Conservation (phyloP, 2,888 invertebrate species). For the Epicampocera succincta region DNA sequence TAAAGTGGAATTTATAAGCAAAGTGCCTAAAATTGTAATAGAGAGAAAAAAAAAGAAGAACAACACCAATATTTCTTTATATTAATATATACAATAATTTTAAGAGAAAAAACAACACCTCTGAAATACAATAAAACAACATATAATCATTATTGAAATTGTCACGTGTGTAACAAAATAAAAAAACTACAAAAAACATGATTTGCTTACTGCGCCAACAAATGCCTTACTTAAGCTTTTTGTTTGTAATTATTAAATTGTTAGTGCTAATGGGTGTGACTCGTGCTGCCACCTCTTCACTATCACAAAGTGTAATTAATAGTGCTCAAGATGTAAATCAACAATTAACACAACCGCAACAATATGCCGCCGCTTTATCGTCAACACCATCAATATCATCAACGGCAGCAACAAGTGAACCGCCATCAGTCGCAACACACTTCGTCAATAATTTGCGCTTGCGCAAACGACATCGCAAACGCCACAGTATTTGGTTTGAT, state of each 20-base stretch:
- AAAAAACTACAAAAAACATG: slow-evolving; percentile 7
- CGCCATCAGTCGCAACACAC: slow-evolving; percentile 2
- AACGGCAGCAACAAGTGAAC: background rate
- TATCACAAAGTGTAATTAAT: slow-evolving; percentile 64
- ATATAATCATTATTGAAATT: slow-evolving; percentile 19
- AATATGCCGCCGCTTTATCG: slow-evolving; percentile 52
- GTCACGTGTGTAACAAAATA: slow-evolving; percentile 47
- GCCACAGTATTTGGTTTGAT: slow-evolving; percentile 78
- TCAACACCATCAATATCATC: slow-evolving; percentile 56
- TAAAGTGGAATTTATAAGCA: background rate
- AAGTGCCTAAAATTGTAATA: background rate
- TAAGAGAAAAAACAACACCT: background rate
- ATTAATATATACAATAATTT: too few relatives aligned
- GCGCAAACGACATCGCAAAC: slow-evolving; percentile 78
- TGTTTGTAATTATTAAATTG: slow-evolving; percentile 48
- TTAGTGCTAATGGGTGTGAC: slow-evolving; percentile 53
- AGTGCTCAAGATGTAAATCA: slow-evolving; percentile 63
- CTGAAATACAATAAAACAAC: too few relatives aligned
- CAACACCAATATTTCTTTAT: background rate
- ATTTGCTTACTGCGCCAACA: slow-evolving; percentile 16
- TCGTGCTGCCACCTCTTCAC: slow-evolving; percentile 27
- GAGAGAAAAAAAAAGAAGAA: background rate
- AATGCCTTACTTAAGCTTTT: slow-evolving; percentile 54
- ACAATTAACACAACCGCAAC: slow-evolving; percentile 19
- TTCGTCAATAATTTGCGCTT: slow-evolving; percentile 57